Conservation (phyloP, 2,888 invertebrate genomes). For the Heliconius cydno region DNA sequence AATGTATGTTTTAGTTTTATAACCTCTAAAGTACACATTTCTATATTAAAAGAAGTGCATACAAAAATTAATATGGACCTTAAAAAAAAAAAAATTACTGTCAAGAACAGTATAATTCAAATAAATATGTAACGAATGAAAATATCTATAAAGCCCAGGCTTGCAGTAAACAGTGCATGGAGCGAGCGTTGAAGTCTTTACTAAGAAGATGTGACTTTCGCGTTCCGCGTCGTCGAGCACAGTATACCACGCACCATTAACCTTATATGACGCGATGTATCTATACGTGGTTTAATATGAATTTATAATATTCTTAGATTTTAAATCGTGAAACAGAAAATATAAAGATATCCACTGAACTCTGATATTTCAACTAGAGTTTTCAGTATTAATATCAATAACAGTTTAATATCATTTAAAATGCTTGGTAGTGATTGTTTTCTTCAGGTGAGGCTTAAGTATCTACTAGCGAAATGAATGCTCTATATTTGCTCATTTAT, state of each 20-base stretch:
- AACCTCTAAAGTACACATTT: too few species aligned
- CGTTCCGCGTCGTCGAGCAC: constrained; percentile 65
- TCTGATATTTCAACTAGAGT: neutral
- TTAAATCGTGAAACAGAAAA: neutral
- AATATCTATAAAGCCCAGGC: constrained; percentile 25
- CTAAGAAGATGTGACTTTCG: constrained; percentile 66
- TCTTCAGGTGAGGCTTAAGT: too few species aligned
- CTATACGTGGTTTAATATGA: constrained; percentile 7
- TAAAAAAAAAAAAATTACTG: too few species aligned
- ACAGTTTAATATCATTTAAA: neutral
- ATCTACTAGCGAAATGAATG: neutral
- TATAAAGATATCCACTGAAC: neutral
- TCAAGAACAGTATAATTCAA: neutral
- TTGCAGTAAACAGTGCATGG: constrained; percentile 46
- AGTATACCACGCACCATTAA: constrained; percentile 54
- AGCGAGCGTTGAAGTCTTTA: constrained; percentile 51
- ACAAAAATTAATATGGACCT: neutral
- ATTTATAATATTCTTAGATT: neutral
- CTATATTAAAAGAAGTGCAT: too few species aligned
- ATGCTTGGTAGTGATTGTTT: too few species aligned
- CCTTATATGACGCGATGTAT: constrained; percentile 36
- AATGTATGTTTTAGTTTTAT: too few species aligned
- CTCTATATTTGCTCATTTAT: neutral
- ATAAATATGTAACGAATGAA: constrained; percentile 9
- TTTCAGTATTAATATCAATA: too few species aligned